Conservation (phyloP, 2,113 vertebrate genomes). For the Loxodonta africana region DNA sequence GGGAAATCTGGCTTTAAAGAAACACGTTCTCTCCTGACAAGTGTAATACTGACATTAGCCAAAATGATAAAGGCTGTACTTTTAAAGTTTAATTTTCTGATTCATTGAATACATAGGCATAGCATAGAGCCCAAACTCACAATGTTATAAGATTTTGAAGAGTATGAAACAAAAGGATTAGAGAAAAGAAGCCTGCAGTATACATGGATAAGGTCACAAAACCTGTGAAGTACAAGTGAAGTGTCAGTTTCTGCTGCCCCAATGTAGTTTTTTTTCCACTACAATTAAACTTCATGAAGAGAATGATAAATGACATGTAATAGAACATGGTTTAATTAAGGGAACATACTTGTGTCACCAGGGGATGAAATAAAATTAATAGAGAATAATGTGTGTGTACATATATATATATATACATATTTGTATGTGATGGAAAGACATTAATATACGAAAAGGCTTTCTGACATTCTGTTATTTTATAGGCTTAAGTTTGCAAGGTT, state of each 20-base stretch:
- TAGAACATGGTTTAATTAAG: background rate
- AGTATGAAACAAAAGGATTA: background rate
- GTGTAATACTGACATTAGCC: conserved; percentile 46
- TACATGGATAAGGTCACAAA: conserved; percentile 22
- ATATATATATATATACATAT: background rate
- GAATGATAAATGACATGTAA: background rate
- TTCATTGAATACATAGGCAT: conserved; percentile 46
- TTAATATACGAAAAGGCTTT: background rate
- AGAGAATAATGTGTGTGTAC: conserved; percentile 8
- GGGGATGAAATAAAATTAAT: background rate
- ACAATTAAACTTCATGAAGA: background rate
- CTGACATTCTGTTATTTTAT: conserved; percentile 4
- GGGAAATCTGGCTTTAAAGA: conserved; percentile 51
- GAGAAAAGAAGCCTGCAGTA: background rate
- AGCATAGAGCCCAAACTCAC: background rate
- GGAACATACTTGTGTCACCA: background rate
- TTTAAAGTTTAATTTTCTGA: conserved; percentile 75
- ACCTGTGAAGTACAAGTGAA: background rate
- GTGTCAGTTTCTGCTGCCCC: background rate
- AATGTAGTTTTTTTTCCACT: background rate
- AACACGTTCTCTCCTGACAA: conserved; percentile 43
- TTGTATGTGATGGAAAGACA: background rate
- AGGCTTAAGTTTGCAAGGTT: background rate
- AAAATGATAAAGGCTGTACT: conserved; percentile 46
- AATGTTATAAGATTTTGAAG: conserved; percentile 37